Conservation (phyloP, 2,113 vertebrate genomes). For the Daubentonia madagascariensis region DNA sequence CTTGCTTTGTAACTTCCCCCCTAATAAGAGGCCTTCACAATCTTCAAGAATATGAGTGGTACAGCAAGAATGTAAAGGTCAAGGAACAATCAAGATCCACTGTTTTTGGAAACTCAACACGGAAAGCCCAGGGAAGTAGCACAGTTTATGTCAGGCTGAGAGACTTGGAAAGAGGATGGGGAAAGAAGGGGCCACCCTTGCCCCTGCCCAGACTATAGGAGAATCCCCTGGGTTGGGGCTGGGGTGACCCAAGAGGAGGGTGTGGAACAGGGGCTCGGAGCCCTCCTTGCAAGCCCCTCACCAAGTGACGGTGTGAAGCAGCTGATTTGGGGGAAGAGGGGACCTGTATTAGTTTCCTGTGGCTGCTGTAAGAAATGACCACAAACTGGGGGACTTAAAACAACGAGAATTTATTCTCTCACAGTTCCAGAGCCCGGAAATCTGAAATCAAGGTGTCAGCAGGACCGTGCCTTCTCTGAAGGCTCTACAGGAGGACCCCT, state of each 20-base stretch:
- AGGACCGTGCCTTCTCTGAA: background rate
- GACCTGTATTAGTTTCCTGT: background rate
- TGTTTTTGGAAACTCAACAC: background rate
- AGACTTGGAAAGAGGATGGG: background rate
- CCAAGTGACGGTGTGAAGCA: background rate
- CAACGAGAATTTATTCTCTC: background rate
- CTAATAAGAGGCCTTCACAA: background rate
- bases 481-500: background rate
- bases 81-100: background rate
- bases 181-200: background rate
- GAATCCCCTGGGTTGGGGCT: background rate
- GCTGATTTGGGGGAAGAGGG: accelerated
- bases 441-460: background rate
- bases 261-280: background rate
- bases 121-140: background rate
- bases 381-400: background rate
- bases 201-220: background rate
- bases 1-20: background rate
- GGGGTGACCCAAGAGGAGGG: background rate
- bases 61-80: background rate
- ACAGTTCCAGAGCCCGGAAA: background rate
- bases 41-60: background rate
- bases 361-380: background rate
- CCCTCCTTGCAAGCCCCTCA: background rate
- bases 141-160: background rate